These are phyloP conservation scores for Falco peregrinus DNA, from an alignment of 2,797 vertebrate species.

Conservation along the genomic window DNA sequence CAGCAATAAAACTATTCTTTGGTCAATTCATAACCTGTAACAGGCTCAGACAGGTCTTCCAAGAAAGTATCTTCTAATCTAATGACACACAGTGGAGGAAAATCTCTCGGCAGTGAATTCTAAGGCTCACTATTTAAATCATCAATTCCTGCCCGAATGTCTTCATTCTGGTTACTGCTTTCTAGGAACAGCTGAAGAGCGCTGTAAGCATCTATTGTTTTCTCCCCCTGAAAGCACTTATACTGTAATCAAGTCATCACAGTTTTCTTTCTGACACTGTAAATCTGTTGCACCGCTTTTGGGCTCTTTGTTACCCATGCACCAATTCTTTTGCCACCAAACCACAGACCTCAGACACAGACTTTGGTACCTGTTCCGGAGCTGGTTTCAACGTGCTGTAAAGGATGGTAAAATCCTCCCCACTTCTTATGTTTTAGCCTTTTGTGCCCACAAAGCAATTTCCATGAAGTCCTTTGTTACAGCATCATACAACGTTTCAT, in stretches of 20 bases:
- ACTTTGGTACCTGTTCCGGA: not conserved
- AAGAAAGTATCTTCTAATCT: not conserved
- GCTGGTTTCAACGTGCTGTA: not conserved
- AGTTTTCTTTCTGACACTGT: not conserved
- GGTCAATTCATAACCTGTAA: not conserved
- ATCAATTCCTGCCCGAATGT: not conserved
- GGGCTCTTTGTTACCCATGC: not conserved
- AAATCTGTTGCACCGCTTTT: not conserved
- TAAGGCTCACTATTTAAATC: not conserved
- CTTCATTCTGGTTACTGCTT: not conserved
- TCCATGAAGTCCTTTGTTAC: not conserved
- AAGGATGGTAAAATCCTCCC: not conserved
- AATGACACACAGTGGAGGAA: not conserved
- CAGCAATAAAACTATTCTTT: not conserved
- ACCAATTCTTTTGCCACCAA: not conserved
- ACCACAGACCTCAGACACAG: not conserved
- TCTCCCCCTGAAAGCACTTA: not conserved
- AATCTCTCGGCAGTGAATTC: not conserved
- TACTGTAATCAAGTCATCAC: not conserved
- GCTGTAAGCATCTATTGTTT: not conserved
- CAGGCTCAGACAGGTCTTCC: not conserved
- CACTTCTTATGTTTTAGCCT: not conserved
- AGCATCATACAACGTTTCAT: not conserved
- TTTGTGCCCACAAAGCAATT: not conserved
- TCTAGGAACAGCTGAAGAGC: constrained; percentile 4